Evolutionary conservation across 2,888 invertebrate species (phyloP), one percentile per base, ranked within the genome.

Genomic region (Ecliptopera silaceata): DNA sequence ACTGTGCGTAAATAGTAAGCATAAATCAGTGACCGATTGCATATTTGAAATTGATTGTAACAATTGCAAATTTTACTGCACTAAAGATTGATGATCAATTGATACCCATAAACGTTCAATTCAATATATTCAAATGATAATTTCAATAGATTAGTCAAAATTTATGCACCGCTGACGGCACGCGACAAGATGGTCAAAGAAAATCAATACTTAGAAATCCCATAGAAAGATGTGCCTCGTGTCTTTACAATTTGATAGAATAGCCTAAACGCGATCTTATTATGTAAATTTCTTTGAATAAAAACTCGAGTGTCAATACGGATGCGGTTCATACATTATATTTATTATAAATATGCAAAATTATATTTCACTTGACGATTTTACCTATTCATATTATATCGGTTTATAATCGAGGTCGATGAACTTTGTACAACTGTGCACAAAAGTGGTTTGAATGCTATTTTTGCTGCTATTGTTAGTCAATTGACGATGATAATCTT

Each of bases 331-430:
- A 43, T 41, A 20, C 17, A 39, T 18, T 80, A 75, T 81, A 82
- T 76, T 75, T 72, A 68, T 74, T 74, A 87, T 86, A 82, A 82
- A 84, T 83, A 90, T 90, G 88, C 88, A 84, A 89, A 88, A 85
- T 75, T 76, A 68, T 76, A 78, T 82, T 79, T 69, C 75, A 81
- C 76, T 72, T 80, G 79, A 82, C 72, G 65, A 80, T 74, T 71
- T 72, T 78, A 79, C 77, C 80, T 15, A 8, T 36, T 36, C 73
- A 79, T 73, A 42, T 29, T 42, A 79, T 82, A 80, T 80, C 75
- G 66, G 72, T 77, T 76, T 75, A 77, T 81, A 78, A 80, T 66
- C 62, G 72, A 71, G 86, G 81, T 79, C 83, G 73, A 66, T 78
- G 86, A 87, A 82, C 87, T 74, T 68, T 66, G 79, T 83, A 82